Conservation (phyloP, 2,888 invertebrate genomes). For the Allophyes oxyacanthae region DNA sequence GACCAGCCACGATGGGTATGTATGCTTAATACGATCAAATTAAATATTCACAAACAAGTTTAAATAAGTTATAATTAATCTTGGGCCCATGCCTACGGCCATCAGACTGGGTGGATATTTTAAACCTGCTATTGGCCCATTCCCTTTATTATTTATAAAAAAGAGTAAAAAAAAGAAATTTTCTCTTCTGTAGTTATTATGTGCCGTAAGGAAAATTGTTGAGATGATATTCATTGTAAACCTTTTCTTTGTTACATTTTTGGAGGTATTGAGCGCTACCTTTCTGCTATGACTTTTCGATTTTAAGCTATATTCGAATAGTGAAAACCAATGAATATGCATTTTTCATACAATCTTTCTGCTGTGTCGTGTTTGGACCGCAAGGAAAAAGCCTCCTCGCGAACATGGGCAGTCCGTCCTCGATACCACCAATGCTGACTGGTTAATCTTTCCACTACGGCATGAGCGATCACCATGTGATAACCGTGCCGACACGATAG, state of each 20-base stretch:
- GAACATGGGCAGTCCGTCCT: no score
- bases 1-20: neutral
- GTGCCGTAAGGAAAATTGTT: constrained; percentile 52
- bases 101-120: constrained; percentile 58
- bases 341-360: constrained; percentile 32
- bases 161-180: constrained; percentile 55
- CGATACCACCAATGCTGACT: no score
- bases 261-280: constrained; percentile 42
- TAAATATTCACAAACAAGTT: constrained; percentile 50
- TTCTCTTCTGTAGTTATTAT: constrained; percentile 59
- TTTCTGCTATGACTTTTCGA: constrained; percentile 48
- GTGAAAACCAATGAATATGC: constrained; percentile 40
- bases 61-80: constrained; percentile 60
- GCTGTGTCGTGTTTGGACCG: no score
- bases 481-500: no score
- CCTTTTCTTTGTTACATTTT: constrained; percentile 62
- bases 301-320: constrained; percentile 36
- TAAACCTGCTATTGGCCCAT: constrained; percentile 56
- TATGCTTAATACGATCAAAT: constrained; percentile 33
- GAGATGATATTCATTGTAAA: constrained; percentile 62
- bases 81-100: constrained; percentile 48
- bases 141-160: constrained; percentile 59
- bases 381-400: no score
- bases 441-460: no score
- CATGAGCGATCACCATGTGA: no score